Evolutionary conservation across 2,888 invertebrate species (phyloP).

Genomic region (Gandaritis pyraliata): DNA sequence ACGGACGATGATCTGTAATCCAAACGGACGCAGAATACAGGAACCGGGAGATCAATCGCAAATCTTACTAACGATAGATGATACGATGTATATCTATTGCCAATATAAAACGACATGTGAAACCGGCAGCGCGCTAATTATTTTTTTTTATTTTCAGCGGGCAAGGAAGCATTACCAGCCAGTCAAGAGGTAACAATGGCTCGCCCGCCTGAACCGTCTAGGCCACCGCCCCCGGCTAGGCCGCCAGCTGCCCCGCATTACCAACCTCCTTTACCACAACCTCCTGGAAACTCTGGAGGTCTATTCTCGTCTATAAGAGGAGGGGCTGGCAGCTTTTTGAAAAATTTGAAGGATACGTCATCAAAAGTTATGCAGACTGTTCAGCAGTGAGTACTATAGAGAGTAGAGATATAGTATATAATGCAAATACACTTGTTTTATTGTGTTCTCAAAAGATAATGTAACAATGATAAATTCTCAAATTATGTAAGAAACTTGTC

Average conservation of each 20-base stretch:
- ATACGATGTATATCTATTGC: conserved; percentile 14
- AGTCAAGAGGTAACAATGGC: conserved; percentile 59
- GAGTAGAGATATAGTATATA: no score
- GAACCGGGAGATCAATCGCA: no score
- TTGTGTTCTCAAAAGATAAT: no score
- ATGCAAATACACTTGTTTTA: no score
- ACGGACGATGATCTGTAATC: no score
- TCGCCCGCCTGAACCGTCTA: conserved; percentile 67
- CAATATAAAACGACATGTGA: background rate
- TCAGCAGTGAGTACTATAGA: conserved; percentile 88
- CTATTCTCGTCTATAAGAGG: conserved; percentile 94
- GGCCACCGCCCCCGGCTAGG: conserved; percentile 63
- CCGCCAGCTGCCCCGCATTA: conserved; percentile 66
- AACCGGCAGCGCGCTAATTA: background rate
- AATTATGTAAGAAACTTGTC: no score
- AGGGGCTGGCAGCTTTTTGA: conserved; percentile 96
- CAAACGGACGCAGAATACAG: no score
- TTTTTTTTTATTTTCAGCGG: conserved; percentile 56
- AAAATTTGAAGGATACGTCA: conserved; percentile 97
- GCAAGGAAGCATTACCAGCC: conserved; percentile 59
- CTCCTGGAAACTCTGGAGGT: conserved; percentile 79
- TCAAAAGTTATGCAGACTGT: conserved; percentile 98
- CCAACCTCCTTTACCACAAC: conserved; percentile 58
- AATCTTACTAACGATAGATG: no score
- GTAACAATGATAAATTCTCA: no score